Percentiles rank a stretch among this genome's conserved stretches.
phyloP scores from a whole-genome alignment of 1,140 invertebrate species.

The Lordiphosa stackelbergi region DNA sequence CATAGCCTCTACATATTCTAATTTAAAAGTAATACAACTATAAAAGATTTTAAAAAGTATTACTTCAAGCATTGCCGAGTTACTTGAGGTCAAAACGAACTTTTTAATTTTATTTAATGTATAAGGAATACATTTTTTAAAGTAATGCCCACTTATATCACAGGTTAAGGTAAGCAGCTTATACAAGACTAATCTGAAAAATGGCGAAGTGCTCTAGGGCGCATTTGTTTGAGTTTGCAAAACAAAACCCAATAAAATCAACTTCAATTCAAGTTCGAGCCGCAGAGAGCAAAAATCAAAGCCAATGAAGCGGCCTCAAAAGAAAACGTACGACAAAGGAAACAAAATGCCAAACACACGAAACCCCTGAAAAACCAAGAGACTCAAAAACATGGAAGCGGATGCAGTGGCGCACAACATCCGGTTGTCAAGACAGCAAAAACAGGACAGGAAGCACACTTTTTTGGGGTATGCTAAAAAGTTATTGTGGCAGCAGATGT shows the following conservation, averaged over 20 bases:
- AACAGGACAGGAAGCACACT: slow-evolving; percentile 15
- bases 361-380: slow-evolving; percentile 11
- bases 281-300: slow-evolving; percentile 41
- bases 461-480: slow-evolving; percentile 57
- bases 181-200: too few relatives aligned
- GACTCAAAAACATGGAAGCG: slow-evolving; percentile 35
- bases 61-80: too few relatives aligned
- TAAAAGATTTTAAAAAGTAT: too few relatives aligned
- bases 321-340: slow-evolving; percentile 51
- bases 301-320: slow-evolving; percentile 51
- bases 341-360: slow-evolving; percentile 59
- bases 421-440: slow-evolving; percentile 49
- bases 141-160: too few relatives aligned
- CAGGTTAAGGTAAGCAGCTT: too few relatives aligned
- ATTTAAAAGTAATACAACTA: too few relatives aligned
- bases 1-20: too few relatives aligned
- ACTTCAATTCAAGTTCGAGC: slow-evolving; percentile 34
- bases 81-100: too few relatives aligned
- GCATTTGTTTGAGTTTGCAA: slow-evolving; percentile 34
- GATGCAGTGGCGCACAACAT: slow-evolving; percentile 60
- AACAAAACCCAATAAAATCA: slow-evolving; percentile 59
- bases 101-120: too few relatives aligned
- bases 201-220: too few relatives aligned
- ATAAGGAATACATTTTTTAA: too few relatives aligned
- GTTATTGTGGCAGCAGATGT: slow-evolving; percentile 68